Evolutionary conservation across 2,888 invertebrate species (phyloP).

Genomic region (Catonia carolina): DNA sequence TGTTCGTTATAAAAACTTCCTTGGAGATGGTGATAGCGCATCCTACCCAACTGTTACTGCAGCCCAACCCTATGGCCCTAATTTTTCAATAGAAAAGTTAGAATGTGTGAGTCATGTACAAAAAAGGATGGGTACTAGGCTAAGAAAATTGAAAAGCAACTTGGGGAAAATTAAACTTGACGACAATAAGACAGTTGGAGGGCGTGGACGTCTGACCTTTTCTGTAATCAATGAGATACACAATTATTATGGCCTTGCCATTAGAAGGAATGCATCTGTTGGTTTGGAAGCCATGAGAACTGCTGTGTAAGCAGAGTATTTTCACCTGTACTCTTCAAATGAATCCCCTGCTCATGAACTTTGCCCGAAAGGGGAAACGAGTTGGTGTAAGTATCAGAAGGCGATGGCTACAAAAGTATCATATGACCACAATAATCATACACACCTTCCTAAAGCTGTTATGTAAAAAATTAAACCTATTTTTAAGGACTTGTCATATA

Average conservation of each 20-base stretch:
- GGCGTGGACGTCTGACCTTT: slow-evolving; percentile 32
- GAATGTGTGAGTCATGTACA: slow-evolving; percentile 16
- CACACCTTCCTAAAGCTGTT: slow-evolving; percentile 7
- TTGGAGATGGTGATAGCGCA: slow-evolving; percentile 19
- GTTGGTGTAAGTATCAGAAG: background rate
- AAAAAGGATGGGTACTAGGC: slow-evolving; percentile 25
- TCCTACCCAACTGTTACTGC: slow-evolving; percentile 12
- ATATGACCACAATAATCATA: slow-evolving; percentile 12
- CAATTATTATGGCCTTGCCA: slow-evolving; percentile 34
- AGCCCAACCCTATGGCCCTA: slow-evolving; percentile 17
- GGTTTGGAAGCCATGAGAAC: background rate
- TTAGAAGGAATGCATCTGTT: slow-evolving; percentile 28
- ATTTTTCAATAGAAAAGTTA: slow-evolving; percentile 15
- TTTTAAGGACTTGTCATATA: no score
- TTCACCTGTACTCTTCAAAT: background rate
- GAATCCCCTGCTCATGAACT: background rate
- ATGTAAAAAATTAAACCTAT: background rate
- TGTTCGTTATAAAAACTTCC: background rate
- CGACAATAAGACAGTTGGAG: slow-evolving; percentile 26
- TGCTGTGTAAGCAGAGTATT: background rate
- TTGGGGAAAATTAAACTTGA: slow-evolving; percentile 1
- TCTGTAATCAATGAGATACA: slow-evolving; percentile 32
- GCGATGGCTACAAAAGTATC: background rate
- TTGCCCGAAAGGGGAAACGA: background rate
- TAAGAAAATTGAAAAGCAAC: slow-evolving; percentile 16